Conservation (phyloP, 2,888 invertebrate genomes). For the Dynastes hyllus region DNA sequence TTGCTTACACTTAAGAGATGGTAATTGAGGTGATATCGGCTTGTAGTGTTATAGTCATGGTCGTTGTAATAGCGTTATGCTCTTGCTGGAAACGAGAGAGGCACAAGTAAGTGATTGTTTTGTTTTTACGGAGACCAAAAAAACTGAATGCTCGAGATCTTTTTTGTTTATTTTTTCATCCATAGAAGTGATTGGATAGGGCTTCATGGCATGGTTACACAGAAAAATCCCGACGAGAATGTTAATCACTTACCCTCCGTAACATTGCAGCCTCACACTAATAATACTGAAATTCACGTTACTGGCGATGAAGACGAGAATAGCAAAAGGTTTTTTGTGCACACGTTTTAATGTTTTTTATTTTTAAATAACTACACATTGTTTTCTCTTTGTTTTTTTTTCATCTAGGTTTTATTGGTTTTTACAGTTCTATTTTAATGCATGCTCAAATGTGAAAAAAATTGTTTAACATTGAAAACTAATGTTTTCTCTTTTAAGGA, state of each 20-base stretch:
- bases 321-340: conserved; percentile 68
- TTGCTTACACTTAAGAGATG: conserved; percentile 52
- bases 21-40: conserved; percentile 58
- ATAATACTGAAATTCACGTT: conserved; percentile 54
- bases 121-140: neutral
- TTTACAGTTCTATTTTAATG: neutral
- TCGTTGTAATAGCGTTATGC: conserved; percentile 66
- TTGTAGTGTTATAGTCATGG: conserved; percentile 64
- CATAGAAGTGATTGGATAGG: conserved; percentile 81
- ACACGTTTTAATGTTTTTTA: conserved; percentile 23
- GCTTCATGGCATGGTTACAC: conserved; percentile 82
- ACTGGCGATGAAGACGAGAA: conserved; percentile 59
- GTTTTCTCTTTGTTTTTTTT: conserved; percentile 2
- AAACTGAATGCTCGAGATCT: conserved; percentile 24
- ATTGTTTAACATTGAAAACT: neutral
- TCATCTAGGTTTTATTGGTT: neutral
- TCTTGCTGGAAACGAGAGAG: conserved; percentile 68
- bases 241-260: conserved; percentile 71
- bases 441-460: conserved; percentile 4
- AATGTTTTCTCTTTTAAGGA: conserved; percentile 60
- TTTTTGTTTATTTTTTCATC: conserved; percentile 52
- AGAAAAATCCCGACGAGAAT: conserved; percentile 80
- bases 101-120: conserved; percentile 65
- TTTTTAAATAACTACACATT: conserved; percentile 34
- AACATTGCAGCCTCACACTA: conserved; percentile 59